Evolutionary conservation across 2,797 vertebrate genomes (phyloP).

Genomic region (Adrianichthys oophorus): DNA sequence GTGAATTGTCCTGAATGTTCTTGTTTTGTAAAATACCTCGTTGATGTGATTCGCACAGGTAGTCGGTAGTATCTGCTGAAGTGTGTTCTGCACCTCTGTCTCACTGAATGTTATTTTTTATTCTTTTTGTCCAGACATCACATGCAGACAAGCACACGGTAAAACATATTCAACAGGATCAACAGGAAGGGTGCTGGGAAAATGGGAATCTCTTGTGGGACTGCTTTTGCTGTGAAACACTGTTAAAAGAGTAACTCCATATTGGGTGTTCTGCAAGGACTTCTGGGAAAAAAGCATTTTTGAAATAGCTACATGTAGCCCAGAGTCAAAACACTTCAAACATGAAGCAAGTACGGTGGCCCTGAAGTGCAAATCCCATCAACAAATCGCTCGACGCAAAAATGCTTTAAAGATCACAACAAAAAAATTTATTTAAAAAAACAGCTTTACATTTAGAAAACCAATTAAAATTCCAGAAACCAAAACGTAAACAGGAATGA

Average conservation of each 20-base stretch:
- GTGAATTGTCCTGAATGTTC: not conserved
- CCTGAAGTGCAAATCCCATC: too few species aligned
- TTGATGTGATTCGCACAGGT: not conserved
- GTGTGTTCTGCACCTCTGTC: constrained; percentile 15
- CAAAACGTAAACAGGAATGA: too few species aligned
- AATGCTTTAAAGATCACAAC: too few species aligned
- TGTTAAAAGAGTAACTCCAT: constrained; percentile 27
- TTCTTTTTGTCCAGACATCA: constrained; percentile 49
- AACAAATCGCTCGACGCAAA: too few species aligned
- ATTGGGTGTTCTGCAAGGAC: constrained; percentile 23
- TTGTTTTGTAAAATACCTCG: not conserved
- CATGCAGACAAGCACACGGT: constrained; percentile 65
- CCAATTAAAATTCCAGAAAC: too few species aligned
- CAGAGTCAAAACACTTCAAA: not conserved
- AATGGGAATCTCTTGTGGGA: constrained; percentile 30
- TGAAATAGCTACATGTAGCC: not conserved
- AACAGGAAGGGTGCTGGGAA: constrained; percentile 8
- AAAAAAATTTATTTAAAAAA: too few species aligned
- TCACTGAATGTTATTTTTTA: constrained; percentile 23
- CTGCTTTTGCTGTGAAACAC: constrained; percentile 18
- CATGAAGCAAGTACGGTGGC: not conserved
- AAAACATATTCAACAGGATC: constrained; percentile 35
- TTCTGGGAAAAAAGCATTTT: constrained; percentile 11
- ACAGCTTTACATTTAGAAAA: too few species aligned
- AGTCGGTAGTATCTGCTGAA: not conserved